These are phyloP conservation scores for Nycticorax nycticorax DNA, from an alignment of 2,113 vertebrate genomes.

Conservation along the genomic window DNA sequence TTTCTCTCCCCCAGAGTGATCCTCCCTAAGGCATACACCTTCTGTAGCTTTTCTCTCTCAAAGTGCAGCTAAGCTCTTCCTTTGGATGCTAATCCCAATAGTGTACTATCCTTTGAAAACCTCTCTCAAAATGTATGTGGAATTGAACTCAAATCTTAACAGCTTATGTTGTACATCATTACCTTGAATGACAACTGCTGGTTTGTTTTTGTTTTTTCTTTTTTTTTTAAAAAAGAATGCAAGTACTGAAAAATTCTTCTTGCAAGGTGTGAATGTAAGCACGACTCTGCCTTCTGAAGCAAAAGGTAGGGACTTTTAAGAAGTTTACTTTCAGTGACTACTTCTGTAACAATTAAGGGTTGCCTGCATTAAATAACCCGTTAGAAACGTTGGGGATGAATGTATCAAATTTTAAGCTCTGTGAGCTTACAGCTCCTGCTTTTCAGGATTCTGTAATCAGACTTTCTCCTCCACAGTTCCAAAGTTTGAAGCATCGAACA, in stretches of 20 bases:
- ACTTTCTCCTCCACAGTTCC: conserved; percentile 19
- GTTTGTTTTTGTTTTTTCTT: not conserved
- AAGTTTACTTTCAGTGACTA: not conserved
- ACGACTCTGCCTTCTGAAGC: conserved; percentile 67
- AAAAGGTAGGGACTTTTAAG: conserved; percentile 53
- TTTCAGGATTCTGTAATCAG: not conserved
- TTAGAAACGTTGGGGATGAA: not conserved
- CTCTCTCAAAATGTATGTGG: not conserved
- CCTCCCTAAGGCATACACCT: not conserved
- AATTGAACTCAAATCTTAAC: not conserved
- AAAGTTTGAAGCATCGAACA: conserved; percentile 62
- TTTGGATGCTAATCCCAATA: not conserved
- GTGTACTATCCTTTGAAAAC: not conserved
- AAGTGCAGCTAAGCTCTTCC: not conserved
- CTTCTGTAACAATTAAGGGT: not conserved
- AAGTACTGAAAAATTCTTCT: conserved; percentile 70
- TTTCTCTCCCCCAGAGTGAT: not conserved
- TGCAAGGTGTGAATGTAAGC: conserved; percentile 61
- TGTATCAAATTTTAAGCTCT: not conserved
- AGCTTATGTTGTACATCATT: not conserved
- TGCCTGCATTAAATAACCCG: not conserved
- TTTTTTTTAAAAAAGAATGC: conserved; percentile 64
- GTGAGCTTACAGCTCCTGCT: not conserved
- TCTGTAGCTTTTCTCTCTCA: not conserved
- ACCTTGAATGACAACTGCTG: not conserved